Percentiles rank a stretch among this genome's conserved stretches.
Evolutionary conservation across 1,140 invertebrate genomes (phyloP).

Genomic region (Cotesia vestalis): DNA sequence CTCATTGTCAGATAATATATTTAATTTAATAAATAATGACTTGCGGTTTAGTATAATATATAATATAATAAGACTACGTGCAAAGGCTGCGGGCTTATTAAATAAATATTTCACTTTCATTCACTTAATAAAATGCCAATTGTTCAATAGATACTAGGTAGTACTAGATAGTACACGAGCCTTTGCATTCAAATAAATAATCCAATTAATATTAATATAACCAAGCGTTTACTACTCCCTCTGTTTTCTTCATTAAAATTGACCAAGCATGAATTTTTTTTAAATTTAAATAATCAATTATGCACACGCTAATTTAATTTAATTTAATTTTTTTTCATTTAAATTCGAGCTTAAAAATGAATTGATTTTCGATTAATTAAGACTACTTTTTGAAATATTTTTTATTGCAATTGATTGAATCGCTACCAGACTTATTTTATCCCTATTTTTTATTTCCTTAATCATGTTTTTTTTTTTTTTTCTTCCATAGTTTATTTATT

Average conservation of each 20-base stretch:
- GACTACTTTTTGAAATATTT: slow-evolving; percentile 37
- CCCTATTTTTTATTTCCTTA: slow-evolving; percentile 44
- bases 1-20: too few relatives aligned
- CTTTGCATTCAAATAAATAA: too few relatives aligned
- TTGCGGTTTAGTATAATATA: not conserved
- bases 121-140: not conserved
- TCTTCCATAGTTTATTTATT: slow-evolving; percentile 35
- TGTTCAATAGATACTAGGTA: not conserved
- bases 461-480: slow-evolving; percentile 39
- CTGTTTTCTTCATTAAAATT: too few relatives aligned
- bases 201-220: too few relatives aligned
- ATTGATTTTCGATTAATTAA: slow-evolving; percentile 36
- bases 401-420: slow-evolving; percentile 44
- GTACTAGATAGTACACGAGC: too few relatives aligned
- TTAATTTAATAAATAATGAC: slow-evolving; percentile 23
- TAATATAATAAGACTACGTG: slow-evolving; percentile 1
- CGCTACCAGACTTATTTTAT: slow-evolving; percentile 43
- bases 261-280: not conserved
- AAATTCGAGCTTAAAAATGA: slow-evolving; percentile 37
- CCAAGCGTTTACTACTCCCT: too few relatives aligned
- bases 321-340: slow-evolving; percentile 25
- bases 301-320: slow-evolving; percentile 15
- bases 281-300: slow-evolving; percentile 11
- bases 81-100: slow-evolving; percentile 22
- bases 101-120: not conserved